Base-by-base conservation (phyloP, 2,113 vertebrate species). In the Falco punctatus region DNA sequence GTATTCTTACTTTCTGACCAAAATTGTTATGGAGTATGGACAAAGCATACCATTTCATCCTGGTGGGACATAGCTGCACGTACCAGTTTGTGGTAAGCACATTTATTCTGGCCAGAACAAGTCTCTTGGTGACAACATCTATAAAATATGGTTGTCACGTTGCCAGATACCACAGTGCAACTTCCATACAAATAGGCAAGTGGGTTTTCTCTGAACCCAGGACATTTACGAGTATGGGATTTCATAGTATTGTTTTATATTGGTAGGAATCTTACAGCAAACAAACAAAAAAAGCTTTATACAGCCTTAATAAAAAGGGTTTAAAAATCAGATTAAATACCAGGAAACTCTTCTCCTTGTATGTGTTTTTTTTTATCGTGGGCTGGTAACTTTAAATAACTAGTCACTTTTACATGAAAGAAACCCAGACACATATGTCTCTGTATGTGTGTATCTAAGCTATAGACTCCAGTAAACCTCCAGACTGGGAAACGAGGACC, bases 381-480 rank as follows among this genome's bases (percentile, higher is more conserved):
- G 52, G 8, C 11, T 73, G 32, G 5, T 75, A 72, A 26, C 15
- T 83, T 78, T 15, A 35, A 12, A 4, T 42, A 11, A 13, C 7
- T 20, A 13, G 9, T 55, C 21, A 38, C 26, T 10, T 54, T 82
- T 32, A 24, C 0, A 2, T 46, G 42, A 48, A 42, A 66, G 40
- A 13, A 79, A 30, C 9, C 3, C 23, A 4, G 75, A 27, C 18
- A 8, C 0, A 0, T 22, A 4, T 9, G 28, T 85, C 10, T 71
- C 5, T 42, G 15, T 44, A 40, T 7, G 22, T 44, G 6, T 5
- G 2, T 32, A 17, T 40, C 6, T 30, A 6, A 89, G 15, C 7
- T 64, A 6, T 1, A 4, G 40, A 28, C 22, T 23, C 48, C 59
- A 71, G 11, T 23, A 80, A n/a, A 58, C 6, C 35, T 69, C 11